phyloP scores from a whole-genome alignment of 2,888 invertebrate genomes.

The Tetragonula carbonaria region DNA sequence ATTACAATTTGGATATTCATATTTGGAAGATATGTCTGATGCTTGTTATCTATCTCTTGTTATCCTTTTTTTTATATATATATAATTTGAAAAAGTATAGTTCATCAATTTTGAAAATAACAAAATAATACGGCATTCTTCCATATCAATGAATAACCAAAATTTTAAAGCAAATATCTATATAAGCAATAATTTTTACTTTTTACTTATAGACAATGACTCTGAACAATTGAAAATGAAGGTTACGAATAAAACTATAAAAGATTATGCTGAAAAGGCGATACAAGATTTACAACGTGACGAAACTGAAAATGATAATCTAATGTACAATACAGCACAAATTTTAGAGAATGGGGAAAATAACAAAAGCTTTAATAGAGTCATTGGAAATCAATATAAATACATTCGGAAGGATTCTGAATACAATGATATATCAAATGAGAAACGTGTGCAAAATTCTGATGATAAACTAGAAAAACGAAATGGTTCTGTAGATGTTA shows the following conservation, averaged over 20 bases:
- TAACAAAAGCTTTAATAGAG: slow-evolving; percentile 31
- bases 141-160: neutral
- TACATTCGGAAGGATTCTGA: slow-evolving; percentile 33
- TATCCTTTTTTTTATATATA: neutral
- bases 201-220: slow-evolving; percentile 46
- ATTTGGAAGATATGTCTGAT: slow-evolving; percentile 12
- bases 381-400: slow-evolving; percentile 35
- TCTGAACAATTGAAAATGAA: slow-evolving; percentile 49
- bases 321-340: slow-evolving; percentile 27
- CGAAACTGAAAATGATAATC: slow-evolving; percentile 49
- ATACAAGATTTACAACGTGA: slow-evolving; percentile 74
- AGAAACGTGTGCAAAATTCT: slow-evolving; percentile 31
- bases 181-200: slow-evolving; percentile 7
- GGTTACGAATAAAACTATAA: slow-evolving; percentile 66
- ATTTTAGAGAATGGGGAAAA: slow-evolving; percentile 63
- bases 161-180: neutral
- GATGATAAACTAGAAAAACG: slow-evolving; percentile 59
- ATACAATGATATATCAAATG: slow-evolving; percentile 40
- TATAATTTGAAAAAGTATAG: neutral
- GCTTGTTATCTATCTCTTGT: neutral
- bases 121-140: neutral
- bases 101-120: no score
- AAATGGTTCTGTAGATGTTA: slow-evolving; percentile 70
- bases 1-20: slow-evolving; percentile 6
- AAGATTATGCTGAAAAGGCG: slow-evolving; percentile 74